Evolutionary conservation across 1,140 invertebrate genomes (phyloP).

Genomic region (Helicoverpa armigera): DNA sequence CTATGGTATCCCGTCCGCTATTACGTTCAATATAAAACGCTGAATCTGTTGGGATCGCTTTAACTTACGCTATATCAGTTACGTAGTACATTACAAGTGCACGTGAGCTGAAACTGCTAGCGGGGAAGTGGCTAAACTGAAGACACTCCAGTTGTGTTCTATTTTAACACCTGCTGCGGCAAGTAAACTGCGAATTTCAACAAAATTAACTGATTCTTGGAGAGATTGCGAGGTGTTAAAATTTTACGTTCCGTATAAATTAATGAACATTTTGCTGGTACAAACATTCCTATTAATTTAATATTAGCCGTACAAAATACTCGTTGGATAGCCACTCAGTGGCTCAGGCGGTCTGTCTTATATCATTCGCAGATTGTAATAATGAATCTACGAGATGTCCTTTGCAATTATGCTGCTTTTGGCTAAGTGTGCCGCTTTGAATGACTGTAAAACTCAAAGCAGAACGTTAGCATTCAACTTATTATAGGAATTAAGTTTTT

Average conservation of each 20-base stretch:
- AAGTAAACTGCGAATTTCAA: constrained; percentile 58
- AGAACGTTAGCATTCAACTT: constrained; percentile 11
- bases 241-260: constrained; percentile 61
- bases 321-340: constrained; percentile 48
- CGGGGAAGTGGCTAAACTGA: constrained; percentile 62
- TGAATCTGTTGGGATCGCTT: constrained; percentile 53
- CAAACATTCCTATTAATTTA: constrained; percentile 57
- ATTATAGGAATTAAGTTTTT: not conserved
- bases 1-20: constrained; percentile 1
- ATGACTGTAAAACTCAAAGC: constrained; percentile 3
- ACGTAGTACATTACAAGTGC: constrained; percentile 66
- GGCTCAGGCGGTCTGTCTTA: constrained; percentile 43
- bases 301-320: constrained; percentile 50
- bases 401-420: constrained; percentile 8
- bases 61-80: constrained; percentile 65
- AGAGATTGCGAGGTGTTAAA: constrained; percentile 54
- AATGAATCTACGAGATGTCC: constrained; percentile 47
- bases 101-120: constrained; percentile 69
- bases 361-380: constrained; percentile 40
- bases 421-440: constrained; percentile 17
- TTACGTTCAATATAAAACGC: constrained; percentile 3
- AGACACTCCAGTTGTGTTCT: constrained; percentile 60
- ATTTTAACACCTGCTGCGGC: constrained; percentile 64
- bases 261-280: constrained; percentile 58
- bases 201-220: constrained; percentile 65